Conservation (phyloP, 2,113 vertebrate genomes). For the Aptenodytes patagonicus region DNA sequence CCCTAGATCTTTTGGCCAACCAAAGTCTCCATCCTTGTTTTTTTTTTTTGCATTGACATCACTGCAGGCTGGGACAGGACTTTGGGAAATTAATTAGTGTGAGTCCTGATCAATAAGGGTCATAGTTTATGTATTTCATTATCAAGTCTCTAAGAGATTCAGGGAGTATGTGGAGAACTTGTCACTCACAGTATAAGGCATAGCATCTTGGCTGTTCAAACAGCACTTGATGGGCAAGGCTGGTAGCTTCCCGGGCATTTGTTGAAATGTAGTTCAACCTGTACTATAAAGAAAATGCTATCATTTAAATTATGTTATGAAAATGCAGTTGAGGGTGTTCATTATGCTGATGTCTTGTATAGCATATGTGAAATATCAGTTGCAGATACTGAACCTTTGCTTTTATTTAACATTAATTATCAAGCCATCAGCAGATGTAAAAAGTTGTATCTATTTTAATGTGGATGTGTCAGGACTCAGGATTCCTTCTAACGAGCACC, state of each 20-base stretch:
- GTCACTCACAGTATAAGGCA: neutral
- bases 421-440: conserved; percentile 31
- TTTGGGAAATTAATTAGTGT: conserved; percentile 60
- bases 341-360: conserved; percentile 16
- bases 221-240: neutral
- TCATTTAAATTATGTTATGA: conserved; percentile 2
- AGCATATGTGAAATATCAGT: conserved; percentile 12
- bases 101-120: conserved; percentile 52
- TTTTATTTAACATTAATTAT: conserved; percentile 65
- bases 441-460: neutral
- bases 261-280: neutral
- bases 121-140: conserved; percentile 61
- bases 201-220: neutral
- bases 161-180: conserved; percentile 27
- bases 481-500: neutral
- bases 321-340: neutral
- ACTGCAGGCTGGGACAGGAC: conserved; percentile 25
- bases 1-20: neutral
- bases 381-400: conserved; percentile 2
- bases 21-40: neutral
- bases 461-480: neutral
- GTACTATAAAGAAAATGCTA: conserved; percentile 20
- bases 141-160: conserved; percentile 47
- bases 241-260: neutral
- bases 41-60: neutral